Evolutionary conservation across 1,140 invertebrate genomes (phyloP), one percentile per base, ranked within the genome.

Genomic region (Drosophila leontia): DNA sequence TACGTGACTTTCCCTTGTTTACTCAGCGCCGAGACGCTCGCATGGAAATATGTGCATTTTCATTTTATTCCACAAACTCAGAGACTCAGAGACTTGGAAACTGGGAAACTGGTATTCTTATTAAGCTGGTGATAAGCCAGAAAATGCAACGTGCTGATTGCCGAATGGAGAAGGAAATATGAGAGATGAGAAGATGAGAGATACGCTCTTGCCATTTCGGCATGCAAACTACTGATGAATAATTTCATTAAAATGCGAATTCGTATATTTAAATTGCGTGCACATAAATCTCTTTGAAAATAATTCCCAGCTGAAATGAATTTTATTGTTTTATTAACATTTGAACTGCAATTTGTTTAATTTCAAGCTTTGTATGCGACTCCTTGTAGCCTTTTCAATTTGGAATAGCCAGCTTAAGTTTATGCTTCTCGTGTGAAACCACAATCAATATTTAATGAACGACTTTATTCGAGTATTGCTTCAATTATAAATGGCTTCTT

Each of bases 1-100:
- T 80, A 81, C 57, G 78, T 64, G 69, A 74, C 70, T 72, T 72
- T 71, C 13, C 35, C 45, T 39, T 72, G 45, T 74, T 72, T 60
- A 51, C 64, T 19, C n/a, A 32, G 23, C 65, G 19, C 13, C 23
- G 9, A 23, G 26, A 41, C 4, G 17, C 23, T 61, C 26, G 29
- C 32, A 70, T 70, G 47, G 29, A 67, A 67, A 67, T 57, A 23
- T 50, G 35, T 70, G 35, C 44, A 59, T 41, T 51, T 50, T 23
- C 29, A 42, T 47, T 59, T 48, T 42, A 26, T 23, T 57, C 8
- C 29, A n/a, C 17, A 39, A 39, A 42, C 41, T 55, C 34, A 15
- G 7, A 17, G 29, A 51, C 48, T 32, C 4, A 11, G 48, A 50
- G 4, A 47, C 29, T 51, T 13, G 12, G 32, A 13, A 35, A 23